A percentile compares a stretch with the other conserved stretches of the same genome.
These are phyloP conservation scores for Stichopus chloronotus DNA, from an alignment of 35 echinoderm and acorn worm species.

Conservation along the genomic window DNA sequence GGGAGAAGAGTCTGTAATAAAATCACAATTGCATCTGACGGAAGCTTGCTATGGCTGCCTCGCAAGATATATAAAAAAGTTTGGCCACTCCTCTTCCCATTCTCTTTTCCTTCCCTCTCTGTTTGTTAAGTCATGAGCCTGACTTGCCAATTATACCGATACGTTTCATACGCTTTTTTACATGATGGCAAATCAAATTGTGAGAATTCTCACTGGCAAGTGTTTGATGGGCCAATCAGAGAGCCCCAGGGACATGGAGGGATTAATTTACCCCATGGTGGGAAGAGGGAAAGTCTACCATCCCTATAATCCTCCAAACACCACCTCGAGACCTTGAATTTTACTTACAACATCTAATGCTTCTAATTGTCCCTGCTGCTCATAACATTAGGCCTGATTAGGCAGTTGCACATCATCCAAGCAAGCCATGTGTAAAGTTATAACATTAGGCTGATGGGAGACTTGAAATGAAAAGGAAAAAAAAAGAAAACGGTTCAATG, in stretches of 20 bases:
- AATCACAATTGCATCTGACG: too few species aligned
- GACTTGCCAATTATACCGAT: background rate
- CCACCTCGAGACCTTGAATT: constrained; percentile 41
- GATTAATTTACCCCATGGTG: constrained; percentile 39
- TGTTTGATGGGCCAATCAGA: constrained; percentile 26
- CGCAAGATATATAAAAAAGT: background rate
- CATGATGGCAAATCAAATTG: constrained; percentile 40
- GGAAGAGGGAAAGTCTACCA: constrained; percentile 1
- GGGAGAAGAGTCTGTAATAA: too few species aligned
- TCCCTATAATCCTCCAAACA: constrained; percentile 47
- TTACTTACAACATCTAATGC: constrained; percentile 31
- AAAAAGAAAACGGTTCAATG: background rate
- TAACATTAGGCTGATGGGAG: constrained; percentile 18
- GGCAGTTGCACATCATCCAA: constrained; percentile 26
- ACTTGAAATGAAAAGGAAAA: background rate
- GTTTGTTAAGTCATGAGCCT: background rate
- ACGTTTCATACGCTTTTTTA: background rate
- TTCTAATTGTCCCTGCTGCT: constrained; percentile 43
- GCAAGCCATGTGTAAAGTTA: constrained; percentile 3
- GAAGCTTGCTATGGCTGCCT: too few species aligned
- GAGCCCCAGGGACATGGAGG: background rate
- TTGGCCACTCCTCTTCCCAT: constrained; percentile 23
- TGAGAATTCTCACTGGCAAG: constrained; percentile 16
- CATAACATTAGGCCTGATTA: constrained; percentile 56
- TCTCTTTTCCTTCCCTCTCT: background rate